phyloP scores from a whole-genome alignment of 2,888 invertebrate species.

The Torymus texanus region DNA sequence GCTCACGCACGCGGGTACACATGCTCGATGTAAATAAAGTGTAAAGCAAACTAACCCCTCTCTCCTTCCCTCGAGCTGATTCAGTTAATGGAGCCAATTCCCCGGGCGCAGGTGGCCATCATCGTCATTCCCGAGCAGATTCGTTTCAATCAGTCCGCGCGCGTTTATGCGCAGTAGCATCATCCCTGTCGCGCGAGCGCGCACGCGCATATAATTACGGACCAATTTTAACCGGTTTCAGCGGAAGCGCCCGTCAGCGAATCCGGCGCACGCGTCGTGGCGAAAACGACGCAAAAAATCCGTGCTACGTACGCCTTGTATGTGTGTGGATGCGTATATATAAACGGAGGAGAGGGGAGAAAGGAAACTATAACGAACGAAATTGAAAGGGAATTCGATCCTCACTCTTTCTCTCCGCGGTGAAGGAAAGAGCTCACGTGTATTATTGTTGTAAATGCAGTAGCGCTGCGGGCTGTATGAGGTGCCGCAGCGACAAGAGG shows the following conservation, averaged over 20 bases:
- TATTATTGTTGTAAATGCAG: neutral
- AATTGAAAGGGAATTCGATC: slow-evolving; percentile 63
- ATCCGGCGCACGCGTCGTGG: neutral
- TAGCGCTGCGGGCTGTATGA: too few relatives aligned
- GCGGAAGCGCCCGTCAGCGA: slow-evolving; percentile 58
- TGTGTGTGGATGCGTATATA: too few relatives aligned
- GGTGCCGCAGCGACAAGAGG: too few relatives aligned
- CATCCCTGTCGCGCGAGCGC: neutral
- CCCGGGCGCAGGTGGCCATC: slow-evolving; percentile 20
- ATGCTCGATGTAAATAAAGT: slow-evolving; percentile 16
- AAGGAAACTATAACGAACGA: slow-evolving; percentile 55
- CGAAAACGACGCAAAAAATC: slow-evolving; percentile 9
- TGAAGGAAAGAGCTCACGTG: slow-evolving; percentile 21
- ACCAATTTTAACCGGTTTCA: slow-evolving; percentile 62
- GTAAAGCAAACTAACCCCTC: slow-evolving; percentile 21
- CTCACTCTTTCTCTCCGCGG: slow-evolving; percentile 23
- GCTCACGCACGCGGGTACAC: too few relatives aligned
- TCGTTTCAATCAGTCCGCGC: slow-evolving; percentile 41
- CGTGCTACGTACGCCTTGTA: too few relatives aligned
- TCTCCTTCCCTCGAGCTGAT: slow-evolving; percentile 1
- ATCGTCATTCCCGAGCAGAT: slow-evolving; percentile 26
- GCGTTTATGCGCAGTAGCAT: slow-evolving; percentile 8
- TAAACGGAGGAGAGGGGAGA: slow-evolving; percentile 50
- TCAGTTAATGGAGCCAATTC: slow-evolving; percentile 34
- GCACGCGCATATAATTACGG: slow-evolving; percentile 52